Base-by-base conservation (phyloP, 2,888 invertebrate genomes). In the Ametastegia equiseti region DNA sequence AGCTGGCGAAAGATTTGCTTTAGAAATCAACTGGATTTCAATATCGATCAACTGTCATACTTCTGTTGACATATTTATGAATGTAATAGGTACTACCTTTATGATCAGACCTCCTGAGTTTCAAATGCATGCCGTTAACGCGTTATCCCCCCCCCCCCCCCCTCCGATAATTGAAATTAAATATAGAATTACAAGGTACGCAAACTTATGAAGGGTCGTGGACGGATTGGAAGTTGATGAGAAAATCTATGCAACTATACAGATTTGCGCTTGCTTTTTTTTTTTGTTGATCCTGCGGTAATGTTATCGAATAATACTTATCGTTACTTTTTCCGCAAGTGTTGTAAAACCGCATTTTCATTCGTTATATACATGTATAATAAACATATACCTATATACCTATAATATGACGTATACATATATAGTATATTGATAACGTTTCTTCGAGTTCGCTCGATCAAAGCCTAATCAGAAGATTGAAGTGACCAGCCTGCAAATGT, bases 291-390 rank as follows among this genome's bases (percentile, higher is more conserved):
- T 45, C n/a, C 71, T 2, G 65, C 27, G 30, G n/a, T 77, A 19
- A 77, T 77, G n/a, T n/a, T n/a, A n/a, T n/a, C n/a, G n/a, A n/a
- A n/a, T n/a, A n/a, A n/a, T 36, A 81, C 86, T 86, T 82, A 83
- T 85, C 79, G 83, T 87, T 86, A 83, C 84, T 86, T 86, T 86
- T 86, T 88, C 83, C 84, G 83, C 85, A 83, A 81, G 87, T 89
- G 87, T 87, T 88, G 83, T 79, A 83, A 84, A 83, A 84, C 84
- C 87, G 87, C 89, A 89, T 88, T 89, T 88, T 87, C 83, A 83
- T 86, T 86, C 86, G 85, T 86, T 84, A 83, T 85, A 85, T 86
- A 71, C 71, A 71, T 71, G 30, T 47, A 47, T 30, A 47, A 45
- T 71, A 47, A 42, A 69, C 45, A 42, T 19, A 33, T n/a, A 36